Conservation (phyloP, 2,113 vertebrate genomes). For the Sylvietta virens region DNA sequence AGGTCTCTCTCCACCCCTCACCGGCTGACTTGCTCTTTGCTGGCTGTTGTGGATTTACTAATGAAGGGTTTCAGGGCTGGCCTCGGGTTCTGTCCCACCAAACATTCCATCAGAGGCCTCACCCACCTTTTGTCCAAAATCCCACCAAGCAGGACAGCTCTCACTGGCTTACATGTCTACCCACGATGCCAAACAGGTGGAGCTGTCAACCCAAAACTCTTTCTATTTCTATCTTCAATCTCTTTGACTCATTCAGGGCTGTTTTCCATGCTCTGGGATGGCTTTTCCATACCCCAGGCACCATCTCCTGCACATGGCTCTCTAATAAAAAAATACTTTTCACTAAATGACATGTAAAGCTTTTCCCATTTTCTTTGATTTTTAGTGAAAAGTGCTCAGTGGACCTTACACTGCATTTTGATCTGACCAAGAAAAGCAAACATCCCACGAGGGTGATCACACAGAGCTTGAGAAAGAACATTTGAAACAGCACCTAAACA, state of each 20-base stretch:
- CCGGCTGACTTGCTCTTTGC: neutral
- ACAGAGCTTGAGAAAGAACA: neutral
- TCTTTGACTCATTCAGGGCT: neutral
- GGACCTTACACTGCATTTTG: neutral
- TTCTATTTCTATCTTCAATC: neutral
- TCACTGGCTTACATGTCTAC: neutral
- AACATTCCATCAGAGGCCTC: neutral
- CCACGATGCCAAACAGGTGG: neutral
- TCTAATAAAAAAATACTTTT: neutral
- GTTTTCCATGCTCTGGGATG: neutral
- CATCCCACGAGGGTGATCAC: neutral
- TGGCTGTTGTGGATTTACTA: rapidly evolving
- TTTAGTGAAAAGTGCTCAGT: neutral
- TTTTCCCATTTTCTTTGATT: neutral
- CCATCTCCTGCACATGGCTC: neutral
- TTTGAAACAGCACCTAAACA: neutral
- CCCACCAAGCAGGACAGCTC: neutral
- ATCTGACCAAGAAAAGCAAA: neutral
- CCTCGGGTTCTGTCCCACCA: neutral
- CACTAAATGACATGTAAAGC: neutral
- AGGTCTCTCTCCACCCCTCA: neutral
- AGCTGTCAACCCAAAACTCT: neutral
- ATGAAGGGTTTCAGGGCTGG: neutral
- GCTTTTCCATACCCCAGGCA: neutral
- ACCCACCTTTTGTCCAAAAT: neutral